Base-by-base conservation (phyloP, 30 jellyfish, hydroid and myxozoan species). In the Hydra vulgaris region DNA sequence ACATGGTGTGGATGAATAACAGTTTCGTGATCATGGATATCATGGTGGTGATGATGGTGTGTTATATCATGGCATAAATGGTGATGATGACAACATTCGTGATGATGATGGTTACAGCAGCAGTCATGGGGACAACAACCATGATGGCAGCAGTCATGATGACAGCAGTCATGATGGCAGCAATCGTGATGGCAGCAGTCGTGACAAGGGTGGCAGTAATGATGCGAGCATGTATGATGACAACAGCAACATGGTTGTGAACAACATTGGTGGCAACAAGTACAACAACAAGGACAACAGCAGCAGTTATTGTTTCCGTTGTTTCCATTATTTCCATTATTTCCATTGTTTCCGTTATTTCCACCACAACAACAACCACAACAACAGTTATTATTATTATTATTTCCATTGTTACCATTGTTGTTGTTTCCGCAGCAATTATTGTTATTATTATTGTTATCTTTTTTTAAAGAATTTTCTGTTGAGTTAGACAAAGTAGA, bases 251-350 rank as follows among this genome's bases (percentile, higher is more conserved):
- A 68, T 68, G 75, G 75, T n/a, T 23, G 8, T n/a, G 75, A 68
- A 23, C 27, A n/a, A 68, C 75, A 68, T n/a, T 20, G 54, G 24
- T 74, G 69, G 20, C 25, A 74, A 23, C 75, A 68, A 24, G 26
- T 24, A 74, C 82, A 74, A 25, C 82, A 74, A 24, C 82, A 74
- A 19, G 82, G 82, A 21, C 85, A 78, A 78, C 85, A 78, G 40
- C 85, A 78, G 72, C 83, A 75, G 66, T 71, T 21, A 1, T 75
- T 18, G 16, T 75, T 75, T 25, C 25, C 25, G 16, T 75, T 75
- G 26, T 25, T 26, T 1, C 83, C 83, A 21, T 26, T 54, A 75
- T 70, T 70, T 21, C 83, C 71, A 75, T 54, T 26, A 17, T 54
- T 26, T 1, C 24, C 24, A 26, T 70, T 25, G 21, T 53, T 25